Percentiles rank a stretch among this genome's conserved stretches.
phyloP scores from a whole-genome alignment of 2,888 invertebrate genomes.

The Unio delphinus region DNA sequence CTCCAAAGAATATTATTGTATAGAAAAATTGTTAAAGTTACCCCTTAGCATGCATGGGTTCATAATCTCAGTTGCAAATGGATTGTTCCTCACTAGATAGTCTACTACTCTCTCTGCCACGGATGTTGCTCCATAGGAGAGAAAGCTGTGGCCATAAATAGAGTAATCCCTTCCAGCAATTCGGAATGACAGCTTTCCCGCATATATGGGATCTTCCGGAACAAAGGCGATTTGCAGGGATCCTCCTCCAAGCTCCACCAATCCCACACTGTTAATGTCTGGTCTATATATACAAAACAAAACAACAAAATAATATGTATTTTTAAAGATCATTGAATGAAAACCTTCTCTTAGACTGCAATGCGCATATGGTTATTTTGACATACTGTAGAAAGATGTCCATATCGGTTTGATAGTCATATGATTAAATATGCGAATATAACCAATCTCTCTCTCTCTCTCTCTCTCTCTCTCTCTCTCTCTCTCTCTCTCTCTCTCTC shows the following conservation, averaged over 20 bases:
- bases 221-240: conserved; percentile 74
- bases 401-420: too few species aligned
- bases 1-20: not conserved
- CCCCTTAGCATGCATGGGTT: conserved; percentile 60
- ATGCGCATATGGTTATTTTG: too few species aligned
- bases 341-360: too few species aligned
- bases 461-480: too few species aligned
- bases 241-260: conserved; percentile 75
- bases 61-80: conserved; percentile 30
- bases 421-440: too few species aligned
- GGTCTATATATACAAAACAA: too few species aligned
- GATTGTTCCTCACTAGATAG: conserved; percentile 27
- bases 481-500: too few species aligned
- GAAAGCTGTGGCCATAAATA: conserved; percentile 66
- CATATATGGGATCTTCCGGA: conserved; percentile 59
- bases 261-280: conserved; percentile 67
- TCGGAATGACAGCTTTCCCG: conserved; percentile 63
- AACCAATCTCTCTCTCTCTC: too few species aligned
- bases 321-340: too few species aligned
- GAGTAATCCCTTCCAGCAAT: conserved; percentile 55
- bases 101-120: conserved; percentile 46
- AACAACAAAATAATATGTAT: too few species aligned
- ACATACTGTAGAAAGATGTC: too few species aligned
- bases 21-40: conserved; percentile 7
- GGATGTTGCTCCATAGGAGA: conserved; percentile 61